Percentiles rank a stretch among this genome's conserved stretches.
Conservation (phyloP, 2,888 invertebrate genomes). For the Linnaemya vulpina region DNA sequence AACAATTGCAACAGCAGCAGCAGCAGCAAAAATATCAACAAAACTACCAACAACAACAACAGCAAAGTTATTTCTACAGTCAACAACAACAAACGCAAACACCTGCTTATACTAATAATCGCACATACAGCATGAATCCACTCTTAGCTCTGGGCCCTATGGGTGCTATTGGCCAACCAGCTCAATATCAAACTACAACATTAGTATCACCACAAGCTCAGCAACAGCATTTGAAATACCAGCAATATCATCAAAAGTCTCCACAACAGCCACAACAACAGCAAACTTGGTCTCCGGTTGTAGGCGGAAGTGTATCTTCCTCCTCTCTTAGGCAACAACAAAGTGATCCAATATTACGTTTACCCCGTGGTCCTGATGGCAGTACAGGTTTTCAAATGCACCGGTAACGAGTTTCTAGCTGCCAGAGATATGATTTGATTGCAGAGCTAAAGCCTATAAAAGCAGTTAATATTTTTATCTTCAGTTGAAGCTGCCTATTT, state of each 20-base stretch:
- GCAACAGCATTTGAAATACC: constrained; percentile 63
- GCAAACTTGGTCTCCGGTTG: constrained; percentile 80
- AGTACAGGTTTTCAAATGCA: constrained; percentile 87
- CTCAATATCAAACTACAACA: constrained; percentile 67
- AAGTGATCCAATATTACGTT: constrained; percentile 85
- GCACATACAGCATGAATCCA: constrained; percentile 59
- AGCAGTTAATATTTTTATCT: constrained; percentile 27
- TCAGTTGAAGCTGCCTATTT: constrained; percentile 38
- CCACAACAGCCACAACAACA: constrained; percentile 74
- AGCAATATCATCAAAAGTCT: constrained; percentile 71
- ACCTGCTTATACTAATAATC: constrained; percentile 66
- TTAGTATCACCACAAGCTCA: constrained; percentile 60
- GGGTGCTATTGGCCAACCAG: constrained; percentile 67
- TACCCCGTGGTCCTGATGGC: constrained; percentile 92
- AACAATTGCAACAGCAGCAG: constrained; percentile 57
- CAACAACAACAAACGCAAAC: constrained; percentile 63
- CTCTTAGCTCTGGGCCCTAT: constrained; percentile 64
- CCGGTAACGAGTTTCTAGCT: constrained; percentile 84
- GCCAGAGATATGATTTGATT: constrained; percentile 8
- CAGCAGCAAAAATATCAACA: constrained; percentile 59
- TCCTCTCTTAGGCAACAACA: constrained; percentile 72
- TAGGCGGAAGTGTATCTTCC: constrained; percentile 78
- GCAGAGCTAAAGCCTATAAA: constrained; percentile 24
- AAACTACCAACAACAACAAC: constrained; percentile 59
- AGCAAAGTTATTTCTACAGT: constrained; percentile 58